Base-by-base conservation (phyloP, 2,797 vertebrate species). In the Rhinatrema bivittatum region DNA sequence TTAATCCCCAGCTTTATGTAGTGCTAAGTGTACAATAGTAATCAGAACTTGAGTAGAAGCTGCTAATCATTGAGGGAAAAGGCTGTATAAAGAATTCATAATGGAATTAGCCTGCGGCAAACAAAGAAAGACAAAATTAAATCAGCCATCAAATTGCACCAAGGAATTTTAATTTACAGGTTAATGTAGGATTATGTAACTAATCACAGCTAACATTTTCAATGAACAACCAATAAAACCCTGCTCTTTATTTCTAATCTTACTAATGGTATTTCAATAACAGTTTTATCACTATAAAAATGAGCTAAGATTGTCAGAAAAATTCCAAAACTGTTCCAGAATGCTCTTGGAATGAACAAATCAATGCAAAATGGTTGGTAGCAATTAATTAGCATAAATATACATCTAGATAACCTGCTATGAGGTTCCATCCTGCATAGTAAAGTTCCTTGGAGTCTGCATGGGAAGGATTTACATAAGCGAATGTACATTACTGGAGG, bases 1-100 rank as follows among this genome's bases (percentile, higher is more conserved):
- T 98, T 95, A 98, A 97, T 97, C 91, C 93, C 88, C 86, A 87
- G 91, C 90, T 98, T 97, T 98, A 98, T 98, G 94, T 97, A 97
- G 94, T 97, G 94, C 91, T 97, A 97, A 99, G 95, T 99, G 95
- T 96, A 98, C 94, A 96, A 97, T 97, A 93, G 95, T 97, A 97
- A 98, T 99, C 95, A 98, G 94, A 90, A 89, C 86, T 91, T 87
- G 90, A 93, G 90, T 90, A 91, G 90, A 91, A 91, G 88, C 88
- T 92, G 85, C 92, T 97, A 93, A 98, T 98, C 94, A 97, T 92
- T 97, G 94, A 96, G 90, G 90, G 91, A 89, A 94, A 95, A 92
- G 87, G 90, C 93, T 98, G 93, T 97, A 97, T 95, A 97, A 98
- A 97, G 94, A 96, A 95, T 97, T 97, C 91, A 97, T 97, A 95